Percentiles rank a stretch among this genome's conserved stretches.
phyloP scores from a whole-genome alignment of 2,113 vertebrate genomes.

The Otolemur garnettii region DNA sequence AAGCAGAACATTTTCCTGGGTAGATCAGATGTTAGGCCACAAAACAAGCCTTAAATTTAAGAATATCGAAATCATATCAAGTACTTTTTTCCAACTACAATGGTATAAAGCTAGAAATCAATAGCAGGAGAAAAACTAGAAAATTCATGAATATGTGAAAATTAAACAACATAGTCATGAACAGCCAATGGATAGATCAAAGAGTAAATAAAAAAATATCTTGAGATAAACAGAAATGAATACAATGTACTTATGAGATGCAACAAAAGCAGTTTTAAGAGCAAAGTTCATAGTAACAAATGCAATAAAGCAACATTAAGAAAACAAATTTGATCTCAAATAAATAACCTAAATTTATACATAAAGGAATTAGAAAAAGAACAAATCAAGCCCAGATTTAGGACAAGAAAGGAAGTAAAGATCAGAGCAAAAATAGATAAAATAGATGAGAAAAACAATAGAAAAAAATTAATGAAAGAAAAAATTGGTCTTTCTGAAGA shows the following conservation, averaged over 20 bases:
- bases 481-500: not conserved
- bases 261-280: conserved; percentile 13
- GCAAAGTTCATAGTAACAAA: not conserved
- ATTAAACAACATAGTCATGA: conserved; percentile 49
- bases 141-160: conserved; percentile 55
- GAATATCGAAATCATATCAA: conserved; percentile 57
- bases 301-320: not conserved
- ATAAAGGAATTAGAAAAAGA: not conserved
- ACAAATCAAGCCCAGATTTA: not conserved
- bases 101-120: conserved; percentile 53
- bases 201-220: conserved; percentile 48
- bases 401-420: not conserved
- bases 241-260: not conserved
- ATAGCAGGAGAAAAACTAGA: conserved; percentile 50
- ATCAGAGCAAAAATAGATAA: not conserved
- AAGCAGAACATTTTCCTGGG: conserved; percentile 36
- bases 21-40: conserved; percentile 42
- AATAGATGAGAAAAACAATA: not conserved
- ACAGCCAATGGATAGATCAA: conserved; percentile 18
- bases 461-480: not conserved
- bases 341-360: not conserved
- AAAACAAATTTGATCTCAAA: not conserved
- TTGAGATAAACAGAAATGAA: conserved; percentile 45
- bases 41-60: conserved; percentile 60
- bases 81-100: conserved; percentile 64